Conservation (phyloP, 2,797 vertebrate genomes). For the Myioborus melanocephalus region DNA sequence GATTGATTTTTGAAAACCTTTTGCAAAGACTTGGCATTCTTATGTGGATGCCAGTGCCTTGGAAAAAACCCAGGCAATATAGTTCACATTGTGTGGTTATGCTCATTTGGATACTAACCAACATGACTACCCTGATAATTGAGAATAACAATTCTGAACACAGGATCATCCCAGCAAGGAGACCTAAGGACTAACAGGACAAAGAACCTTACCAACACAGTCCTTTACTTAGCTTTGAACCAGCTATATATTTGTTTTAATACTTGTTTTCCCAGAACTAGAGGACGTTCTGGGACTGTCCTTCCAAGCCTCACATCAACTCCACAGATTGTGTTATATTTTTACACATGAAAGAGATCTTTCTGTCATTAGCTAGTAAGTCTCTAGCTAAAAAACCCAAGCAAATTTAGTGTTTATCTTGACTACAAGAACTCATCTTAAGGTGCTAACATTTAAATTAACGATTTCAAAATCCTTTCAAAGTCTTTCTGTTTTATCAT, state of each 20-base stretch:
- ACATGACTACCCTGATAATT: not conserved
- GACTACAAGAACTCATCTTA: not conserved
- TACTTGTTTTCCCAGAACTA: not conserved
- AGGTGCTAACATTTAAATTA: not conserved
- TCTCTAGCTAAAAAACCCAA: not conserved
- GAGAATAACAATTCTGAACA: not conserved
- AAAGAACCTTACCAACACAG: not conserved
- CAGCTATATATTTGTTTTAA: not conserved
- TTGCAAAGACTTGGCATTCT: slow-evolving; percentile 20
- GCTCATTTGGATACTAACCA: slow-evolving; percentile 18
- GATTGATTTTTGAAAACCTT: slow-evolving; percentile 43
- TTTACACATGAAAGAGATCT: not conserved
- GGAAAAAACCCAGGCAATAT: slow-evolving; percentile 6
- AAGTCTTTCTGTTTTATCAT: not conserved
- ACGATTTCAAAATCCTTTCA: not conserved
- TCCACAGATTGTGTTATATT: not conserved
- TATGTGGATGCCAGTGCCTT: not conserved
- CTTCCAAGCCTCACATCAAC: not conserved
- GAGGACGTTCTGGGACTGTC: not conserved
- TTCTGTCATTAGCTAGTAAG: not conserved
- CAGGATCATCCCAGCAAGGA: not conserved
- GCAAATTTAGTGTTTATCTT: not conserved
- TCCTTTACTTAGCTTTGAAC: not conserved
- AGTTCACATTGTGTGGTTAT: not conserved
- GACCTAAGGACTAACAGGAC: not conserved